Evolutionary conservation across 37 sponge, comb jelly and placozoan genomes (phyloP), one percentile per base, ranked within the genome.

Genomic region (Cliona cf. orientalis): DNA sequence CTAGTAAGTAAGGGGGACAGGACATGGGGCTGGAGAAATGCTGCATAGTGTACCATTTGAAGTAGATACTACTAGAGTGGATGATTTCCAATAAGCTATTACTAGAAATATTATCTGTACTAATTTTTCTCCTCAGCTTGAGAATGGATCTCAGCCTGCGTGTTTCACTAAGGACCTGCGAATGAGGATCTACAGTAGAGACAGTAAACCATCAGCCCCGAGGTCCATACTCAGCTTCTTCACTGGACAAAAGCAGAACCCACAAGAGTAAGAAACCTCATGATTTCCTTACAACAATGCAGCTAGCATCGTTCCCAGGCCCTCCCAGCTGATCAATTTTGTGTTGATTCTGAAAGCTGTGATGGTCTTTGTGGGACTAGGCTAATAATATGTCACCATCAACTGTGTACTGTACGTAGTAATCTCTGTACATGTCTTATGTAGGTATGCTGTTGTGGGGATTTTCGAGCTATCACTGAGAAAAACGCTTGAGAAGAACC

Each of bases 91-190:
- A 36, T 36, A 36, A 31, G 34, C 21, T 35, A 66, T 29, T 31
- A 11, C 38, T 5, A 11, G 5, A 36, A 29, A 3, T 2, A 66
- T 73, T 1, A 42, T 25, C 5, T 65, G 4, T 49, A 66, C 4
- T 49, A 21, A 23, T 36, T 2, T 62, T 22, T 33, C 12, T 36
- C 28, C 76, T 5, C 53, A 94, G 94, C 62, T 94, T 75, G 91
- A 94, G 76, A 90, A 83, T 19, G 55, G 91, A 46, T 56, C 78
- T 28, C 92, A 95, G 45, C 92, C 96, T 32, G 87, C 92, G 49
- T 92, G 92, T 63, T 44, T 95, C 69, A 89, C 89, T 33, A 85
- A 72, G 58, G 87, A 89, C 81, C 36, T 95, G 31, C 81, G 90
- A 78, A 43, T 95, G 44, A 81, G 60, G 26, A 86, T 95, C 1